These are phyloP conservation scores for Chaitophorus viminalis DNA, from an alignment of 2,888 invertebrate species.

Conservation along the genomic window DNA sequence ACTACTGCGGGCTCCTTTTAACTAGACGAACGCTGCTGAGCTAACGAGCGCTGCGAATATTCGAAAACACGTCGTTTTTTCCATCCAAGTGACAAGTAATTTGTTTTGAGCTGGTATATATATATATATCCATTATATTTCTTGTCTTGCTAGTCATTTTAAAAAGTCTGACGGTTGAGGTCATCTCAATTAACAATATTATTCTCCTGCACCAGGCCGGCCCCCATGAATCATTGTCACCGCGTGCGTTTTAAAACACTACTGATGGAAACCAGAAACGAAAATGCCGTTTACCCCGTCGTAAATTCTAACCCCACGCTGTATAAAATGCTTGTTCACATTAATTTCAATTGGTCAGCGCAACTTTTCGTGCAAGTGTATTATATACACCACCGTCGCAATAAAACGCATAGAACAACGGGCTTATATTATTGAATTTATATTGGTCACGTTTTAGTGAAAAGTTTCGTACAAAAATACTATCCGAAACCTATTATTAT, in stretches of 20 bases:
- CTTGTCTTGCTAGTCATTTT: conserved; percentile 17
- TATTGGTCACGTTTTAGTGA: conserved; percentile 15
- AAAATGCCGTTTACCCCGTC: not conserved
- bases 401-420: too few relatives aligned
- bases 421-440: not conserved
- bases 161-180: conserved; percentile 31
- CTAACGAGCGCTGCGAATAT: not conserved
- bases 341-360: not conserved
- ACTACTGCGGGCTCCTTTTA: conserved; percentile 8
- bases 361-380: not conserved
- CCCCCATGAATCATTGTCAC: conserved; percentile 40
- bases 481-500: not conserved
- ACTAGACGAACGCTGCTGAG: conserved; percentile 25
- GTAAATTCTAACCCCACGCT: too few relatives aligned
- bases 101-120: conserved; percentile 19
- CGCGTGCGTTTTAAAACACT: not conserved
- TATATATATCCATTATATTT: conserved; percentile 13
- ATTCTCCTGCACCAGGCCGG: not conserved
- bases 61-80: not conserved
- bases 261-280: not conserved
- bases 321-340: not conserved
- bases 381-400: too few relatives aligned
- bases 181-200: conserved; percentile 49
- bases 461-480: conserved; percentile 7
- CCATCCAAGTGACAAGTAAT: conserved; percentile 46